These are phyloP conservation scores for Eutrigla gurnardus DNA, from an alignment of 2,797 vertebrate species.

Conservation along the genomic window DNA sequence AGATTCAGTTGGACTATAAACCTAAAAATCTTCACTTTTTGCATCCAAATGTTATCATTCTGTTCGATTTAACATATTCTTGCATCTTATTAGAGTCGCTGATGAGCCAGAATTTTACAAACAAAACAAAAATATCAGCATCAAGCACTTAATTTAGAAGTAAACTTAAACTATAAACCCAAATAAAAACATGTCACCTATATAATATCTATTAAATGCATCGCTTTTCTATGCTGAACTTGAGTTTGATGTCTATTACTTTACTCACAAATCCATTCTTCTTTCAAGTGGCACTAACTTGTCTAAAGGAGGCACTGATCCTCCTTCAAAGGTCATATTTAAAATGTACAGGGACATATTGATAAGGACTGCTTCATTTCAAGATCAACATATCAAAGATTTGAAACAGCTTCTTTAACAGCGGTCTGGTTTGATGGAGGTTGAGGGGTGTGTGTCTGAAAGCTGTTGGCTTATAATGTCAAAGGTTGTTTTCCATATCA, in stretches of 20 bases:
- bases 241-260: background rate
- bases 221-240: background rate
- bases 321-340: background rate
- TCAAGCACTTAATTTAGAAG: background rate
- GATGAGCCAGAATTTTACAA: background rate
- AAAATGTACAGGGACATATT: background rate
- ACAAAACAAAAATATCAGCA: background rate
- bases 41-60: too few relatives aligned
- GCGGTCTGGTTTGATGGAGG: background rate
- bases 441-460: background rate
- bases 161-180: background rate
- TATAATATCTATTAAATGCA: background rate
- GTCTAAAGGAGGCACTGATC: background rate
- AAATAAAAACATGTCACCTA: background rate
- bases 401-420: background rate
- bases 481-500: slow-evolving; percentile 1
- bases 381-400: background rate
- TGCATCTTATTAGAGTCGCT: background rate
- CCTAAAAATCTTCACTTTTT: too few relatives aligned
- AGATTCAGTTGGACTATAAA: too few relatives aligned
- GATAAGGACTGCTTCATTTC: background rate
- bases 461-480: background rate
- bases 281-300: background rate
- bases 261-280: background rate
- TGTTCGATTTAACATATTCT: too few relatives aligned